Conservation (phyloP, 2,797 vertebrate species). For the Sylvia borin region DNA sequence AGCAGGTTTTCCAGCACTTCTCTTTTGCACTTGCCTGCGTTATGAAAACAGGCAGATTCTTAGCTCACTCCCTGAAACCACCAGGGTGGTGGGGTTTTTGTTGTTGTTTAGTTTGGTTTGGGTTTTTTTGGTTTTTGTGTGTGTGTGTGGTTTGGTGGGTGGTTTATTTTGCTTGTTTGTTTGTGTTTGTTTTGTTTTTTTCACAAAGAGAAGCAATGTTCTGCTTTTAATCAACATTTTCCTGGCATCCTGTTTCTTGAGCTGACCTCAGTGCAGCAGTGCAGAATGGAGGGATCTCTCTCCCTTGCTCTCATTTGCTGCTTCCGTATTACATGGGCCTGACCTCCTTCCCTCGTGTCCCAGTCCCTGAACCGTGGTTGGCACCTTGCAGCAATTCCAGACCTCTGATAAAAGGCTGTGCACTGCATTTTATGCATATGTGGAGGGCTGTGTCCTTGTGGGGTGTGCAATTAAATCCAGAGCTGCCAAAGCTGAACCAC, state of each 20-base stretch:
- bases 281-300: not conserved
- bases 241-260: not conserved
- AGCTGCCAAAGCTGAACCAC: not conserved
- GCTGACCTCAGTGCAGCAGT: not conserved
- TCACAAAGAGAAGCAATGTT: not conserved
- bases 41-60: not conserved
- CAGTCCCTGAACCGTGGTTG: not conserved
- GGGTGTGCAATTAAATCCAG: not conserved
- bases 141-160: no score
- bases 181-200: not conserved
- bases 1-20: not conserved
- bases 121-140: no score
- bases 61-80: not conserved
- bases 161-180: no score
- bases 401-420: not conserved
- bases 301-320: not conserved
- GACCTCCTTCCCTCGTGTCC: not conserved
- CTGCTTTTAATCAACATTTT: constrained; percentile 14
- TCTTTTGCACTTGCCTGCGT: not conserved
- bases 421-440: not conserved
- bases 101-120: no score
- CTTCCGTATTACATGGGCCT: not conserved
- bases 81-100: not conserved
- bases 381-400: not conserved
- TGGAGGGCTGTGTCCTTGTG: not conserved